Evolutionary conservation across 2,113 vertebrate genomes (phyloP).

Genomic region (Circaetus gallicus): DNA sequence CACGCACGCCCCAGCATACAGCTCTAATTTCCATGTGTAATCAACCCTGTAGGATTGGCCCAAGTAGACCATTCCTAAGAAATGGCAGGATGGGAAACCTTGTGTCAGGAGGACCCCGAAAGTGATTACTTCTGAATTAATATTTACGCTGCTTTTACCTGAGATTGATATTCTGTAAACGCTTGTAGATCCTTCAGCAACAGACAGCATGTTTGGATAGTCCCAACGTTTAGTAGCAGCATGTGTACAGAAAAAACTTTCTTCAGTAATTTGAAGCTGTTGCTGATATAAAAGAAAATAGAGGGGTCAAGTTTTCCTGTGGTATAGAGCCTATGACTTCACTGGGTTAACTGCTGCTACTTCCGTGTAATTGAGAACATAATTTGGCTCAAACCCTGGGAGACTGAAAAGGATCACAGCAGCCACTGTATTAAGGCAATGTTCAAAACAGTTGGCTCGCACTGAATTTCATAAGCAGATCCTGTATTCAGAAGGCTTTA

Average conservation of each 20-base stretch:
- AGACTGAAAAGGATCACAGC: conserved; percentile 23
- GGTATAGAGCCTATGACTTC: conserved; percentile 24
- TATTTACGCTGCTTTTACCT: neutral
- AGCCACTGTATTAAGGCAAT: conserved; percentile 24
- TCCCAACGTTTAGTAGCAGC: neutral
- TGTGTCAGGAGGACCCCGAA: neutral
- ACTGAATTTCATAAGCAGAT: conserved; percentile 34
- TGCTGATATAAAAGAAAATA: conserved; percentile 45
- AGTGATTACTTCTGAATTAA: neutral
- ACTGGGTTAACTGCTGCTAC: conserved; percentile 27
- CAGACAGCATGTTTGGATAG: neutral
- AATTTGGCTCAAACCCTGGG: conserved; percentile 36
- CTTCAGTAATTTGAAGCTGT: conserved; percentile 25
- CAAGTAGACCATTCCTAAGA: neutral
- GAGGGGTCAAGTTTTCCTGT: conserved; percentile 20
- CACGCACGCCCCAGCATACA: rapidly evolving
- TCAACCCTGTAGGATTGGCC: neutral
- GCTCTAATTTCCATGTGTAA: neutral
- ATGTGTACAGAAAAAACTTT: neutral
- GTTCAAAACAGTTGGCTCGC: conserved; percentile 33
- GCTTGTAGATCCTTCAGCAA: neutral
- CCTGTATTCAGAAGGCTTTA: neutral
- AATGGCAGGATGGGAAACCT: neutral
- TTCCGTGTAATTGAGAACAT: conserved; percentile 43
- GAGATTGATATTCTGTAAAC: neutral